Evolutionary conservation across 2,797 vertebrate species (phyloP), one percentile per base, ranked within the genome.

Genomic region (Enteromius afrohamiltoni): DNA sequence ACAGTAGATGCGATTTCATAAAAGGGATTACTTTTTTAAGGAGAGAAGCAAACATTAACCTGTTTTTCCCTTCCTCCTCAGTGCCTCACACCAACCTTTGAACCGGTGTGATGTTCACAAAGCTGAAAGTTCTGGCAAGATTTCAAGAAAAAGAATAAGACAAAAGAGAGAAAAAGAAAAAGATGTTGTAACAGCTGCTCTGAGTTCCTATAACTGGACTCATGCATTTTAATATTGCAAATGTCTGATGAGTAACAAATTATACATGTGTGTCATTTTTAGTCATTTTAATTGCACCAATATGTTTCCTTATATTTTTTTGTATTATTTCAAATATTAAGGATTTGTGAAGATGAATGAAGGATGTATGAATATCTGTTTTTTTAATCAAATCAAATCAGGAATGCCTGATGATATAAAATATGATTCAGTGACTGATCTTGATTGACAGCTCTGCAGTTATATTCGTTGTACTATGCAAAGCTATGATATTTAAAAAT

Each of bases 171-270:
- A 49, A 49, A 60, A n/a, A 26, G 4, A 17, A 17, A 31, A 71
- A 21, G 4, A 11, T 82, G 80, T 83, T 86, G 62, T 31, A 79
- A 76, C 77, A 86, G 80, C 70, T 86, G 80, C 60, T 76, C 49
- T 42, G 47, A 76, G 34, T 53, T 76, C 53, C 31, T 31, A 58
- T 26, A 58, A 8, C 16, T 47, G 23, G 23, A 2, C 62, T 67
- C 17, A 29, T 67, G 17, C n/a, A 21, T 53, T 64, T 13, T 53
- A 67, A 67, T 67, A 75, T 29, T n/a, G 60, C 64, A 65, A 78
- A 47, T 42, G n/a, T 75, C 31, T 75, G 29, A 67, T 74, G 45
- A 37, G 23, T 62, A 65, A 29, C 34, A 75, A 13, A 40, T 58
- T 45, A 34, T 21, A 80, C 26, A 47, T 17, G 74, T 4, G 3